Evolutionary conservation across 2,888 invertebrate genomes (phyloP).

Genomic region (Nymphalis c-album): DNA sequence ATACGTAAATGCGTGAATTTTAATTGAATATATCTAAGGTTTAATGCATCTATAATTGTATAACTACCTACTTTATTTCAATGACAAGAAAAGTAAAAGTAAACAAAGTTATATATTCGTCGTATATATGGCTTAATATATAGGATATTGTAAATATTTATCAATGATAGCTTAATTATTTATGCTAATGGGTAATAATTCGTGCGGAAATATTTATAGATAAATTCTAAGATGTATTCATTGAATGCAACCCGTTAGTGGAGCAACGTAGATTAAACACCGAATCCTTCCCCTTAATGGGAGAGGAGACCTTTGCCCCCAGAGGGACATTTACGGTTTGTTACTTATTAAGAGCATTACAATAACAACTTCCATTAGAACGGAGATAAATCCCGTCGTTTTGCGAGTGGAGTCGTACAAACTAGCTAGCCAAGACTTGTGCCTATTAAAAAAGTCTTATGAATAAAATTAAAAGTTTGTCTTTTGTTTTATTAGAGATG

Average conservation of each 20-base stretch:
- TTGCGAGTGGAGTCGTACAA: background rate
- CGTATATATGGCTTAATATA: too few species aligned
- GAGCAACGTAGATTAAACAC: background rate
- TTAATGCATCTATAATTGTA: background rate
- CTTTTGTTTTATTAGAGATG: background rate
- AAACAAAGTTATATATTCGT: too few species aligned
- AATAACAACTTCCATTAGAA: background rate
- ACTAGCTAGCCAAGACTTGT: background rate
- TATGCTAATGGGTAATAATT: too few species aligned
- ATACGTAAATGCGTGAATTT: constrained; percentile 24
- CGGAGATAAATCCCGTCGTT: background rate
- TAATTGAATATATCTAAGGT: constrained; percentile 3
- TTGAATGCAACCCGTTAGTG: background rate
- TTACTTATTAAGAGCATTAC: constrained; percentile 11
- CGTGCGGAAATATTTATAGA: too few species aligned
- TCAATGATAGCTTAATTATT: too few species aligned
- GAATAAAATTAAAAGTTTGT: too few species aligned
- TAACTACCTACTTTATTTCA: too few species aligned
- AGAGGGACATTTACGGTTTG: background rate
- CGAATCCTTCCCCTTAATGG: constrained; percentile 10
- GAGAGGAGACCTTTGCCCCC: constrained; percentile 5
- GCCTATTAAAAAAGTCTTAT: too few species aligned
- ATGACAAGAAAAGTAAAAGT: too few species aligned
- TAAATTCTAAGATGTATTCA: background rate
- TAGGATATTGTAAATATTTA: too few species aligned